Base-by-base conservation (phyloP, 2,797 vertebrate species). In the Siniperca undulata region DNA sequence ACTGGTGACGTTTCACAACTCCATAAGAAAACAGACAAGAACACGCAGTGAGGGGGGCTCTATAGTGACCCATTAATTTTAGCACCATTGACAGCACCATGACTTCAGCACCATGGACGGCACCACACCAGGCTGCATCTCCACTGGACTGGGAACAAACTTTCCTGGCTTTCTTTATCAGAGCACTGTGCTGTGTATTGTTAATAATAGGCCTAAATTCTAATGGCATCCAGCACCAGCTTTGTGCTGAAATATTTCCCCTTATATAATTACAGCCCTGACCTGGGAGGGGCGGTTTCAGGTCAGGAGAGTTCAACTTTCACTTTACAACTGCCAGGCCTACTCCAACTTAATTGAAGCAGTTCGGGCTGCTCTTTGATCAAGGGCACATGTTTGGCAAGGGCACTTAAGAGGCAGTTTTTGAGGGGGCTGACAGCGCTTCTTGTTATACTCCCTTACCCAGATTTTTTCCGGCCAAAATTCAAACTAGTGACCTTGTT, bases 401-500 rank as follows among this genome's bases (percentile, higher is more conserved):
- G 78, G 74, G 24, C 66, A 71, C 38, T 58, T 24, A 34, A 24
- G 38, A 73, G 50, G 40, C 38, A 68, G 53, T 20, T 70, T 30
- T 73, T 7, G 0, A 71, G 34, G 58, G 16, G 71, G 30, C 77
- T 44, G 55, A 88, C 73, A 80, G 55, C 2, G 5, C 14, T 55
- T 81, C 44, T 86, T 80, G 61, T 83, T 78, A 71, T 76, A 40
- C 30, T 81, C 27, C 58, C 42, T 66, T n/a, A 65, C 24, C 12
- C 38, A 66, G 24, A 58, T 59, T 74, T 74, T 76, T 84, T 61
- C 34, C 30, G 56, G 62, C 53, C 64, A 82, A 88, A 85, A 84
- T 80, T 84, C 66, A 70, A 84, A 90, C 68, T 52, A 68, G 50
- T 78, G 85, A 89, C 85, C 78, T 89, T 91, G 83, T 87, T 61